phyloP scores from a whole-genome alignment of 2,797 vertebrate genomes.

The Sebastes matsubarae region DNA sequence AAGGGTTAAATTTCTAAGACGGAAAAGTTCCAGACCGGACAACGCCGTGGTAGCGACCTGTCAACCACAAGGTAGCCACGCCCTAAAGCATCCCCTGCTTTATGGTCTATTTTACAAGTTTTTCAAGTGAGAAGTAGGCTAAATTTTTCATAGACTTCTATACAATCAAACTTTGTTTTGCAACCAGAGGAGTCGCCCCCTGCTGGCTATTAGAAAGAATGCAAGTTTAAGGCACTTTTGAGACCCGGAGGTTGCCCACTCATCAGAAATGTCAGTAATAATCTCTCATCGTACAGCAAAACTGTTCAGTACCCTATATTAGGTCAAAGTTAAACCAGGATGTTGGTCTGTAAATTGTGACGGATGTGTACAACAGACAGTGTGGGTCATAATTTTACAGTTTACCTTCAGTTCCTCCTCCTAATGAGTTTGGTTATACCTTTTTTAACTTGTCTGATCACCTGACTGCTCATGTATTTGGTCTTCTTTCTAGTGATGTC shows the following conservation, averaged over 20 bases:
- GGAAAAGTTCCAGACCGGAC: too few relatives aligned
- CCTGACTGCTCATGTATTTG: neutral
- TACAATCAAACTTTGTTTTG: too few relatives aligned
- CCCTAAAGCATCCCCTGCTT: neutral
- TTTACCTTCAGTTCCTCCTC: neutral
- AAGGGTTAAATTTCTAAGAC: neutral
- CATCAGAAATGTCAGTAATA: neutral
- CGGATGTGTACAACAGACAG: neutral
- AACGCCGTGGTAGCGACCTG: too few relatives aligned
- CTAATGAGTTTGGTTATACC: neutral
- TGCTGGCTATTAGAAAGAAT: neutral
- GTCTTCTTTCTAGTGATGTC: neutral
- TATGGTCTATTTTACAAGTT: neutral
- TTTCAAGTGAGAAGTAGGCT: neutral
- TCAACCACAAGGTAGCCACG: neutral
- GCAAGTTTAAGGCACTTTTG: neutral
- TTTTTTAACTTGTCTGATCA: too few relatives aligned
- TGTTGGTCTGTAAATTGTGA: neutral
- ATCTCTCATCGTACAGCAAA: neutral
- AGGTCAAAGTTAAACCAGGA: neutral
- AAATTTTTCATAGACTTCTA: neutral
- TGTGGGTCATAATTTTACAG: neutral
- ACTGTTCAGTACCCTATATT: neutral
- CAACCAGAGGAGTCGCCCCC: neutral
- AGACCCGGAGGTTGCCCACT: neutral